A percentile compares a stretch with the other conserved stretches of the same genome.
phyloP scores from a whole-genome alignment of 2,888 invertebrate species.

The Ashinkailepas kermadecensis region DNA sequence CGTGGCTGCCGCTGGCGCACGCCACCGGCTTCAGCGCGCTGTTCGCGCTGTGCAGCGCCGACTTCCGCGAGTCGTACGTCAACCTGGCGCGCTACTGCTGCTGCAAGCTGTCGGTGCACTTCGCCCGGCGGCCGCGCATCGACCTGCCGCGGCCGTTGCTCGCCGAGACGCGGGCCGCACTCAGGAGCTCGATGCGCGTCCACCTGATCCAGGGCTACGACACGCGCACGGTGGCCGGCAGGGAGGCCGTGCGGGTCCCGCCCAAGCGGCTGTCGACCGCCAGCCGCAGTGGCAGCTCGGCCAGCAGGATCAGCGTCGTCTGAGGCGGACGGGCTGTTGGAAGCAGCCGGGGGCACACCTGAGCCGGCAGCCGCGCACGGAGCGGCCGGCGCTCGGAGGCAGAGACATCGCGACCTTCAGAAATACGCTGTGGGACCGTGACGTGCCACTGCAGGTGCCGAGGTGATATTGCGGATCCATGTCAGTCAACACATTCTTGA shows the following conservation, averaged over 20 bases:
- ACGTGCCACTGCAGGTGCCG: too few species aligned
- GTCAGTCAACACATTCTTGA: too few species aligned
- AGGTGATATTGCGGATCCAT: too few species aligned
- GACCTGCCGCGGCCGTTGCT: constrained; percentile 11
- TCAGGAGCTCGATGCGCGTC: constrained; percentile 6
- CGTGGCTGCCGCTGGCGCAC: constrained; percentile 10
- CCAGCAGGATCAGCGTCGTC: neutral
- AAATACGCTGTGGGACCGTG: too few species aligned
- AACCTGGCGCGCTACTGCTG: constrained; percentile 19
- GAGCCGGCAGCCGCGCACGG: too few species aligned
- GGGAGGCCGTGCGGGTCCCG: neutral
- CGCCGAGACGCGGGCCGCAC: neutral
- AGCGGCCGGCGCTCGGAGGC: too few species aligned
- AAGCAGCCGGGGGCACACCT: too few species aligned
- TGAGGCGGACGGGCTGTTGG: too few species aligned
- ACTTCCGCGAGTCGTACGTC: constrained; percentile 12
- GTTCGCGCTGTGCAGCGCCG: neutral
- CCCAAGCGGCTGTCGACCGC: neutral
- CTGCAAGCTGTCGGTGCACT: constrained; percentile 10
- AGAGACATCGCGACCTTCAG: too few species aligned
- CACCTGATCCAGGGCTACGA: neutral
- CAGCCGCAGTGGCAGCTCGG: neutral
- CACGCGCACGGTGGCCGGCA: neutral
- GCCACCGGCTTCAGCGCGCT: neutral
- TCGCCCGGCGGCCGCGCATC: constrained; percentile 2